These are phyloP conservation scores for Sitta carolinensis DNA, from an alignment of 2,797 vertebrate species.

Conservation along the genomic window DNA sequence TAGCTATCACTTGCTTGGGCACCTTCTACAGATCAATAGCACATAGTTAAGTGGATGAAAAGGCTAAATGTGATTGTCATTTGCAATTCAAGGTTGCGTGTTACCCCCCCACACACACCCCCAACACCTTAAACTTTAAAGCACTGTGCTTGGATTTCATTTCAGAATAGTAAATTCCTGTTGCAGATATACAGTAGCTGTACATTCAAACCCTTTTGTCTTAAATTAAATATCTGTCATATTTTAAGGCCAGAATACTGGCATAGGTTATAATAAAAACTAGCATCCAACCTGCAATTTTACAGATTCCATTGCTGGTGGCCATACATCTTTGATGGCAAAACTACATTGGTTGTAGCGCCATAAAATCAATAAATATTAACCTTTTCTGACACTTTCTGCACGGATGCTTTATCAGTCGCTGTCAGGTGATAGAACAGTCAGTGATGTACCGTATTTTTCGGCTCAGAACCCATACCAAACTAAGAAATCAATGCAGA, in stretches of 20 bases:
- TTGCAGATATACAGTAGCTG: conserved; percentile 41
- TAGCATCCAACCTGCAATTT: conserved; percentile 61
- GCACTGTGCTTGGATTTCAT: conserved; percentile 14
- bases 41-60: conserved; percentile 74
- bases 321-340: conserved; percentile 76
- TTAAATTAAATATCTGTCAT: conserved; percentile 72
- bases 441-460: conserved; percentile 72
- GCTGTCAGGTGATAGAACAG: conserved; percentile 75
- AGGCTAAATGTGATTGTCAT: conserved; percentile 74
- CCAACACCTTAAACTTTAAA: conserved; percentile 31
- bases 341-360: conserved; percentile 74
- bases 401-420: conserved; percentile 73
- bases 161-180: conserved; percentile 60
- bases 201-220: conserved; percentile 53
- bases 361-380: conserved; percentile 82
- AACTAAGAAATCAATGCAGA: conserved; percentile 74
- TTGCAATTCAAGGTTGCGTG: conserved; percentile 67
- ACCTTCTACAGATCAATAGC: conserved; percentile 74
- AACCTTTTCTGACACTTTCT: conserved; percentile 79
- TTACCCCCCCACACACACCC: not conserved
- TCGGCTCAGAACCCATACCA: conserved; percentile 67
- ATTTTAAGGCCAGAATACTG: conserved; percentile 61
- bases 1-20: conserved; percentile 70
- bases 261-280: conserved; percentile 70
- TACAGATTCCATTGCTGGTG: conserved; percentile 72